Conservation (phyloP, 2,888 invertebrate species). For the Leptopterna dolabrata region DNA sequence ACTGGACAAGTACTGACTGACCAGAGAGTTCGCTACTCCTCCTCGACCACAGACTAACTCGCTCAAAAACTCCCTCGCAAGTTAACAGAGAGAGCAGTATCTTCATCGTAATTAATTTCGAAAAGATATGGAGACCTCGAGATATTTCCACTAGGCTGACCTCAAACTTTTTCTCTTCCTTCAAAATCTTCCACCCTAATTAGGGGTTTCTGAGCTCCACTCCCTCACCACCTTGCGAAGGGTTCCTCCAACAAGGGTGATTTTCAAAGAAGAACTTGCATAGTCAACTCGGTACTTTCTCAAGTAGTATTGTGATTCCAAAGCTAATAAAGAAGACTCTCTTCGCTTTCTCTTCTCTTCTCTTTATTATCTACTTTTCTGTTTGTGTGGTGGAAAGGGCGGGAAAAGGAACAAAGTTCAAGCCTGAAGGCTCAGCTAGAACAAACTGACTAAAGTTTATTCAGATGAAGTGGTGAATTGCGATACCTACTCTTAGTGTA, state of each 20-base stretch:
- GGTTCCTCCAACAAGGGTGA: neutral
- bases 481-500: neutral
- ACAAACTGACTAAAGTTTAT: conserved; percentile 26
- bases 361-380: too few relatives aligned
- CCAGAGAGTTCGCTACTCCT: too few relatives aligned
- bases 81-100: too few relatives aligned
- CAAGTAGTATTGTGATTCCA: neutral
- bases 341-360: neutral
- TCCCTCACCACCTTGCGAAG: neutral
- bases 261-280: neutral
- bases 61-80: too few relatives aligned
- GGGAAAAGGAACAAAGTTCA: conserved; percentile 20
- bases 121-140: too few relatives aligned
- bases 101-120: too few relatives aligned
- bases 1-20: too few relatives aligned
- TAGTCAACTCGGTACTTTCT: conserved; percentile 1
- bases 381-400: too few relatives aligned
- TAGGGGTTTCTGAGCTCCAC: neutral
- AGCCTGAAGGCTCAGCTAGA: neutral
- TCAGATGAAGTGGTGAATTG: conserved; percentile 9
- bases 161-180: neutral
- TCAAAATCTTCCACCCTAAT: neutral
- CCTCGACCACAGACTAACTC: too few relatives aligned
- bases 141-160: too few relatives aligned
- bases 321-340: conserved; percentile 1